Base-by-base conservation (phyloP, 1,140 invertebrate genomes). In the Drosophila prosaltans region DNA sequence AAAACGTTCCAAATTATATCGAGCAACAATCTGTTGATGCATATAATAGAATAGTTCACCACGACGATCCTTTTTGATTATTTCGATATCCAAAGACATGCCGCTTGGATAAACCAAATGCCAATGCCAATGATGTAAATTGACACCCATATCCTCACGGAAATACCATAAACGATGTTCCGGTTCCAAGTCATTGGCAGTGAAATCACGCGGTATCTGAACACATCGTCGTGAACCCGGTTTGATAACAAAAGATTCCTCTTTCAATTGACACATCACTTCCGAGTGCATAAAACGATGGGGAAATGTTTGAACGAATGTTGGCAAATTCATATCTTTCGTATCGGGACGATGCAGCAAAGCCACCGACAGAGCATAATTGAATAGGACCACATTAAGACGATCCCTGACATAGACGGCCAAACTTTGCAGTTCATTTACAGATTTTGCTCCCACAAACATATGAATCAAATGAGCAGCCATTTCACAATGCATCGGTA, bases 71-170 rank as follows among this genome's bases (percentile, higher is more conserved):
- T 96, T 95, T 77, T 93, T 91, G 1, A 96, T 95, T 51, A 96
- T 93, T 40, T 90, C 80, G 11, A 92, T 92, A 57, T 93, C 91
- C 10, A 93, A 89, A 1, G 94, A 94, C 66, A 16, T 16, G 16
- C 95, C 94, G 81, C 95, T 95, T 1, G 96, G 96, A 82, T 97
- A 97, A 2, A 97, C 95, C 64, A 97, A 92, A 92, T 97, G 96
- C 96, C 95, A 96, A 92, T 97, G 96, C 97, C 97, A 98, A 82
- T 98, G 96, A 90, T 95, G 95, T 1, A 96, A 93, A 91, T 96
- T 96, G 81, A 96, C 93, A 70, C 95, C 95, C 71, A 95, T 92
- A 91, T 95, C 95, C 84, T 96, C 95, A 21, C 95, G 94, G 94
- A 95, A 96, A 91, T 96, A 96, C 91, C 91, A 92, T 28, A 92